Evolutionary conservation across 1,140 invertebrate genomes (phyloP), one percentile per base, ranked within the genome.

Genomic region (Oedothorax gibbosus): DNA sequence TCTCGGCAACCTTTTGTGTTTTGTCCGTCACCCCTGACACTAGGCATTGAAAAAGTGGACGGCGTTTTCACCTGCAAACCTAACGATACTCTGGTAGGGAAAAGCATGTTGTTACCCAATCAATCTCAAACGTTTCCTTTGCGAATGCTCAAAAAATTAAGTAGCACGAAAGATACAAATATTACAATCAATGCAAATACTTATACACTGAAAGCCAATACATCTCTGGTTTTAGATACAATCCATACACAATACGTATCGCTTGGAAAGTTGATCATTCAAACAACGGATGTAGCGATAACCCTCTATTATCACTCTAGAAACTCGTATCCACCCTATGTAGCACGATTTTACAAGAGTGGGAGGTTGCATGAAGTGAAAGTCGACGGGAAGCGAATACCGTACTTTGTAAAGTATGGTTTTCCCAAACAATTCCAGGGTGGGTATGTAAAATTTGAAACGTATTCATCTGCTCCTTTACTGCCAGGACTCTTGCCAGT

Each of bases 21-120:
- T 77, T 77, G 75, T 77, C 75, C 75, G 0, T 77, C 75, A 0
- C 10, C 75, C 9, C 10, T n/a, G 1, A 77, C 75, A 2, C 7
- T 49, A 50, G 49, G 49, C 3, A 64, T 77, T 11, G 35, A 50
- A 11, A 15, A 11, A 2, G 0, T 49, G 14, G 35, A 15, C 14
- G 35, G 35, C 5, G 2, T 8, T 3, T 77, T 11, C 14, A 60
- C 75, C 0, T 77, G 75, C 14, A 18, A 11, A 0, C 51, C 71
- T 14, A 15, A 57, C 1, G 35, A 35, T 5, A 1, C 1, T 35
- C 5, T 35, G 35, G 1, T 35, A 5, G 35, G 2, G 5, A 76
- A 18, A 18, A 12, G 21, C 6, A 9, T 49, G 0, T 35, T 35
- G 5, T 35, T 5, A 35, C 35, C 35, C 35, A 0, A 3, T 3